Base-by-base conservation (phyloP, 2,888 invertebrate species). In the Neoascia interrupta region DNA sequence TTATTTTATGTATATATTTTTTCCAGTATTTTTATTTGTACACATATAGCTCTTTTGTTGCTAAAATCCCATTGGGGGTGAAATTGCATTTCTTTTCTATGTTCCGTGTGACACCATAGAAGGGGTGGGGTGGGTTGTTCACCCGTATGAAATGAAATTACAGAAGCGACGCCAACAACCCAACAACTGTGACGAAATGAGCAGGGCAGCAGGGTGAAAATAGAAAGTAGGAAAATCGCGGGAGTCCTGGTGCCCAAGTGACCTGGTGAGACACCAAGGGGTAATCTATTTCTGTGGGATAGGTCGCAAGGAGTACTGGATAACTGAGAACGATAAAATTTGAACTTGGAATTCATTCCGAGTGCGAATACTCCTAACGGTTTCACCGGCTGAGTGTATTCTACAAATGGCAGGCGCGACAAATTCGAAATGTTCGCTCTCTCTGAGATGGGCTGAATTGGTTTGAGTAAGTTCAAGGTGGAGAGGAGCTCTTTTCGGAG, bases 251-350 rank as follows among this genome's bases (percentile, higher is more conserved):
- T 70, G 75, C 63, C 70, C 75, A 70, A 76, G 70, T 76, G 75
- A 76, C 75, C 75, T 70, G 75, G 70, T 76, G 19, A 70, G 63
- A 70, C 16, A 58, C 56, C 31, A 63, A 70, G 63, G n/a, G 56
- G 58, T 26, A 75, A 70, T 70, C 75, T 70, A 70, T 70, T 70
- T 64, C 45, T 37, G 70, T 76, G 34, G 64, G 63, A 53, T 76
- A 76, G 70, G 75, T 76, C 75, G 70, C 58, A 53, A 63, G 45
- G 58, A 45, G 13, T 19, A 13, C 10, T 45, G 70, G 70, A 69
- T 75, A 75, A 58, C 37, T 43, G 70, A 39, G 45, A 54, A 37
- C 49, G 51, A 18, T 37, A 49, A 43, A 56, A 47, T 49, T 41
- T 21, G 54, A 61, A 28, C 26, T 19, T 3, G 10, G 6, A 16